A percentile compares a stretch with the other conserved stretches of the same genome.
phyloP scores from a whole-genome alignment of 2,113 vertebrate genomes.

The Taurulus bubalis region DNA sequence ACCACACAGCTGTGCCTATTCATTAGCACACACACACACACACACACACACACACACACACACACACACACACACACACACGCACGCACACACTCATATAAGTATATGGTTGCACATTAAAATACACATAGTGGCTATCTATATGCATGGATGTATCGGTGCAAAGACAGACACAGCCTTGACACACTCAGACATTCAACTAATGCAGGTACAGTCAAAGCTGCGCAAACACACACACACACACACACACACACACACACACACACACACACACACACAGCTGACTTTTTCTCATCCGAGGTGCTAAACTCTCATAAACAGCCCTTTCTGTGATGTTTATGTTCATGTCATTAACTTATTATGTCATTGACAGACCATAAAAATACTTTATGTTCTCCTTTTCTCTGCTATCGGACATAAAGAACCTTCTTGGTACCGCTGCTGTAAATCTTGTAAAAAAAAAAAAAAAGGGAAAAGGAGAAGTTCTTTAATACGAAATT shows the following conservation, averaged over 20 bases:
- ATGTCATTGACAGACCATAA: no score
- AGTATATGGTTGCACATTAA: no score
- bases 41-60: neutral
- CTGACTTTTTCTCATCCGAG: conserved; percentile 24
- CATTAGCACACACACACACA: conserved; percentile 7
- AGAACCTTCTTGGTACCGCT: neutral
- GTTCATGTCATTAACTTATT: no score
- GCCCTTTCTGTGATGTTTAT: conserved; percentile 23
- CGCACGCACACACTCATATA: conserved; percentile 14
- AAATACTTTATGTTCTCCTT: no score
- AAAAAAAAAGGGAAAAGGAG: neutral
- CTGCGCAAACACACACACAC: conserved; percentile 12
- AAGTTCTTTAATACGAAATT: neutral
- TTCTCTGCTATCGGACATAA: neutral
- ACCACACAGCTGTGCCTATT: conserved; percentile 45
- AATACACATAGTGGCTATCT: no score
- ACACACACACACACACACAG: neutral
- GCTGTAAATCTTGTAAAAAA: neutral
- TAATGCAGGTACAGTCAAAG: conserved; percentile 2
- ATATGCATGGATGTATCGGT: no score
- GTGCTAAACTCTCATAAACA: conserved; percentile 9
- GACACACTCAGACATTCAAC: neutral
- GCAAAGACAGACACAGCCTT: no score
- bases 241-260: conserved; percentile 8
- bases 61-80: conserved; percentile 3